A percentile compares a stretch with the other conserved stretches of the same genome.
Conservation (phyloP, 1,140 invertebrate genomes). For the Brachionus manjavacas region DNA sequence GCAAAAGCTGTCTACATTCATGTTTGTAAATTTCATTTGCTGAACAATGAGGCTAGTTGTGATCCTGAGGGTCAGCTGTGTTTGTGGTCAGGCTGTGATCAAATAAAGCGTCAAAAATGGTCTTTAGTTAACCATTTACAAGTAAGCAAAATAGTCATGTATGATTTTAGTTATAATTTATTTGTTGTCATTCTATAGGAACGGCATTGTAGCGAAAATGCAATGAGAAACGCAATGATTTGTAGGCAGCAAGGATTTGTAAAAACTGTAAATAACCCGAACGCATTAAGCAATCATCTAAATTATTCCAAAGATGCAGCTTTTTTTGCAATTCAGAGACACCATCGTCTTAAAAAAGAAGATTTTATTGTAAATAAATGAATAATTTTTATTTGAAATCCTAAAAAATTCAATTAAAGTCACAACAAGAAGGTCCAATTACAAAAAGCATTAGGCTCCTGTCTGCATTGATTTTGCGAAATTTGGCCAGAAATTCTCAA, state of each 20-base stretch:
- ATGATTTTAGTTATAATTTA: background rate
- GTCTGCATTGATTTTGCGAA: slow-evolving; percentile 87
- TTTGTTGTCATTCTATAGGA: slow-evolving; percentile 47
- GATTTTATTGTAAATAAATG: slow-evolving; percentile 58
- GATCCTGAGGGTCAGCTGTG: slow-evolving; percentile 49
- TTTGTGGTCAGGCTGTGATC: slow-evolving; percentile 56
- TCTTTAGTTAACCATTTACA: slow-evolving; percentile 55
- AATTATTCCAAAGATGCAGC: slow-evolving; percentile 52
- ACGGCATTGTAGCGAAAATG: slow-evolving; percentile 51
- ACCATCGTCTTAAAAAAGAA: slow-evolving; percentile 44
- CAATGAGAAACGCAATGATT: slow-evolving; percentile 47
- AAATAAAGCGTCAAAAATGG: slow-evolving; percentile 52
- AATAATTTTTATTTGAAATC: background rate
- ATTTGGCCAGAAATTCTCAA: slow-evolving; percentile 86
- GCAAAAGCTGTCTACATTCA: slow-evolving; percentile 50
- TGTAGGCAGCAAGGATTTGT: slow-evolving; percentile 46
- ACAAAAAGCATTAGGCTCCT: slow-evolving; percentile 97
- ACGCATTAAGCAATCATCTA: background rate
- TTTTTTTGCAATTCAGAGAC: slow-evolving; percentile 53
- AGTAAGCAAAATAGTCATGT: slow-evolving; percentile 45
- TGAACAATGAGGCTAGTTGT: background rate
- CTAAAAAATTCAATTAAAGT: slow-evolving; percentile 65
- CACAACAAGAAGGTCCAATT: slow-evolving; percentile 90
- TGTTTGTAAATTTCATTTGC: slow-evolving; percentile 49
- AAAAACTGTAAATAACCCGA: slow-evolving; percentile 42